Conservation (phyloP, 1,140 invertebrate species). For the Anastatus disparis region DNA sequence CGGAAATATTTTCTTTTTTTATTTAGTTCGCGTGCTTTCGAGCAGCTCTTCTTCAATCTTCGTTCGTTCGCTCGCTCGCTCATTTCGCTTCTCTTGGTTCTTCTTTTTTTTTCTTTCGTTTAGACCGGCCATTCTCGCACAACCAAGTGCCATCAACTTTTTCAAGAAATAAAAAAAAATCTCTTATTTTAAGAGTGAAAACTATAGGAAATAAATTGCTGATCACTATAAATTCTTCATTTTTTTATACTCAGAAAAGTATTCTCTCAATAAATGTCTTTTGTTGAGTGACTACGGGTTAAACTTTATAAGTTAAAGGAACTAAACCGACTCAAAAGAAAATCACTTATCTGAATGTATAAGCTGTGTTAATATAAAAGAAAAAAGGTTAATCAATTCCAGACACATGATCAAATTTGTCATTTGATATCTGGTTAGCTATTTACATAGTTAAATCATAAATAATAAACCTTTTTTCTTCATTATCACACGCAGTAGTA, state of each 20-base stretch:
- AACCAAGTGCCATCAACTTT: background rate
- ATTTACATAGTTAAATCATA: background rate
- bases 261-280: background rate
- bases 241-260: conserved; percentile 9
- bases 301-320: conserved; percentile 12
- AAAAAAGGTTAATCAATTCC: background rate
- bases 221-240: background rate
- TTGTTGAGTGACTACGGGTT: background rate
- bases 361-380: background rate
- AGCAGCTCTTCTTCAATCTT: conserved; percentile 1
- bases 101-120: too few species aligned
- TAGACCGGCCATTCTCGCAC: conserved; percentile 6
- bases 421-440: background rate
- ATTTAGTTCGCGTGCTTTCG: background rate
- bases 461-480: too few species aligned
- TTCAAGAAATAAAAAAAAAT: background rate
- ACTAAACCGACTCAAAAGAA: conserved; percentile 16
- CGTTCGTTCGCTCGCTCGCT: background rate
- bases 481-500: background rate
- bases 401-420: background rate
- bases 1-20: background rate
- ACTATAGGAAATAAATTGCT: background rate
- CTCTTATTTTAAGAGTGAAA: background rate
- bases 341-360: conserved; percentile 12
- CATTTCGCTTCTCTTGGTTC: background rate